phyloP scores from a whole-genome alignment of 2,113 vertebrate genomes.

The Barbus barbus region DNA sequence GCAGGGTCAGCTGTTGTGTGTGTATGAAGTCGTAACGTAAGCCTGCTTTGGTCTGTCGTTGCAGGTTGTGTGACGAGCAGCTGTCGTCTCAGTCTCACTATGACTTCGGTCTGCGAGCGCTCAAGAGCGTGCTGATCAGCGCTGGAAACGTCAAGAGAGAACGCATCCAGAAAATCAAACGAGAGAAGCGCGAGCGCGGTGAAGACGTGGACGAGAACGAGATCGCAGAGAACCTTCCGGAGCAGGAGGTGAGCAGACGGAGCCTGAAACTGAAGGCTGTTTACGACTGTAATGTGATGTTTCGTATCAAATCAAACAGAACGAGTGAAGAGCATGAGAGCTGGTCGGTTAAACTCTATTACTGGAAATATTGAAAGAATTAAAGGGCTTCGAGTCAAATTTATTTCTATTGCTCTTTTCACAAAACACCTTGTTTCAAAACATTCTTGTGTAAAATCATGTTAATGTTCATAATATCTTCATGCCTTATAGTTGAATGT shows the following conservation, averaged over 20 bases:
- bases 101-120: conserved; percentile 93
- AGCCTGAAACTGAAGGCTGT: too few species aligned
- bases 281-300: too few species aligned
- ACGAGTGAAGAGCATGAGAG: too few species aligned
- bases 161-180: conserved; percentile 95
- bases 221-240: conserved; percentile 94
- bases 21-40: neutral
- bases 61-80: conserved; percentile 95
- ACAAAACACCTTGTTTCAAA: too few species aligned
- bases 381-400: too few species aligned
- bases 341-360: too few species aligned
- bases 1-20: neutral
- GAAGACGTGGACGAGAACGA: conserved; percentile 94
- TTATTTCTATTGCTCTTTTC: too few species aligned
- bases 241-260: conserved; percentile 91
- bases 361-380: too few species aligned
- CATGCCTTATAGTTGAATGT: too few species aligned
- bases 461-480: too few species aligned
- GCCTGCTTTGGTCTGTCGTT: neutral
- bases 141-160: conserved; percentile 97
- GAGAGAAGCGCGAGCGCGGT: conserved; percentile 91
- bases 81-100: conserved; percentile 98
- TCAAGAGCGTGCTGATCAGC: conserved; percentile 96
- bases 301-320: too few species aligned
- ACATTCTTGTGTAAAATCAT: too few species aligned